These are phyloP conservation scores for Philopedon plagiatum DNA, from an alignment of 2,888 invertebrate species.

Conservation along the genomic window DNA sequence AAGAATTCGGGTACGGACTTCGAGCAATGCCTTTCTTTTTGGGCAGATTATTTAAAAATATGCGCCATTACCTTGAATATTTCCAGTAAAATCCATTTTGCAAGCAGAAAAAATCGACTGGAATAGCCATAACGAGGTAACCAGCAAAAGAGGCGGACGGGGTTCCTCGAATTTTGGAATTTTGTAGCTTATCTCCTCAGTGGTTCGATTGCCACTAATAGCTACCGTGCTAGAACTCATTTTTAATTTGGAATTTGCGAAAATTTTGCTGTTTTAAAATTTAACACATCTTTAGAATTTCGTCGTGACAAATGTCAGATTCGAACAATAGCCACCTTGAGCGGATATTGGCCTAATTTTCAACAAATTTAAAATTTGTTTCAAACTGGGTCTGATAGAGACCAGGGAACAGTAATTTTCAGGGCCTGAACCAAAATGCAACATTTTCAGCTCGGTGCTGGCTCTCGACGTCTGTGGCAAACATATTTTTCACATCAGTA, in stretches of 20 bases:
- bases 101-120: slow-evolving; percentile 61
- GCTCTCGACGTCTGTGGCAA: too few relatives aligned
- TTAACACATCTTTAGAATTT: slow-evolving; percentile 18
- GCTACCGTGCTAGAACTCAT: slow-evolving; percentile 60
- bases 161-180: slow-evolving; percentile 47
- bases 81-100: slow-evolving; percentile 59
- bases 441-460: too few relatives aligned
- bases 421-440: too few relatives aligned
- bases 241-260: slow-evolving; percentile 47
- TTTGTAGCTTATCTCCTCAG: slow-evolving; percentile 29
- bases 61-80: slow-evolving; percentile 58
- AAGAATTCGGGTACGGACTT: too few relatives aligned
- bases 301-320: slow-evolving; percentile 8
- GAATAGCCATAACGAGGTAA: slow-evolving; percentile 60
- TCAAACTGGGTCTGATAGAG: too few relatives aligned
- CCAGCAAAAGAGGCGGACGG: slow-evolving; percentile 51
- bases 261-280: background rate
- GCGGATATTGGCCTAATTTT: background rate
- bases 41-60: background rate
- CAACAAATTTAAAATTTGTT: too few relatives aligned
- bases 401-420: too few relatives aligned
- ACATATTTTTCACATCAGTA: background rate
- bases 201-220: slow-evolving; percentile 56
- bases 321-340: background rate
- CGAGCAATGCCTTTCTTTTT: too few relatives aligned